Base-by-base conservation (phyloP, 2,888 invertebrate species). In the Agrochola macilenta region DNA sequence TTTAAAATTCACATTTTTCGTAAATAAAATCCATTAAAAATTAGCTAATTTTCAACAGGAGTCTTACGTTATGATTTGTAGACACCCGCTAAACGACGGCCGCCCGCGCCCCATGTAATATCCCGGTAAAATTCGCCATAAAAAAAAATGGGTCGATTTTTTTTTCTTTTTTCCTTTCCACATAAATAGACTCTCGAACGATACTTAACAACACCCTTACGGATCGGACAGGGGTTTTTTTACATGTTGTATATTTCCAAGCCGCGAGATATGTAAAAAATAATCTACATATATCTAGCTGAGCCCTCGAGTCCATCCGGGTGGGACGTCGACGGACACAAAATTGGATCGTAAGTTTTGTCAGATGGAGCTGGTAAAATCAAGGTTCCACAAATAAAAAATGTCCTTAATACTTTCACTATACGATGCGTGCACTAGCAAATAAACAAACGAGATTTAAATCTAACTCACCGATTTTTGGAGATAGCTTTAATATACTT, bases 321-420 rank as follows among this genome's bases (percentile, higher is more conserved):
- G 14, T n/a, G 26, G 30, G 35, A 12, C 26, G 9, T 54, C 30
- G 46, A 30, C n/a, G 30, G 69, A 46, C 1, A 54, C 14, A 8
- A n/a, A 8, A 54, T 23, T 54, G 8, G 5, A 58, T 20, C 20
- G 17, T 60, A 49, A 49, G 14, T 39, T 30, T 52, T 20, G 12
- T 71, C 58, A 35, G 26, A 73, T 39, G 49, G 30, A 66, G 60
- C 12, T 20, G 52, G 69, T 66, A 14, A 69, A 78, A 20, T 78
- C 78, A 68, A 78, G 60, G 78, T 52, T 49, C 0, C 23, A 43
- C 17, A 77, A 39, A 58, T 39, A 52, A 78, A 60, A 35, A 49
- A 5, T 57, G 23, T 26, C 26, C 23, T 23, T 46, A 46, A 26
- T 75, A 76, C 43, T 46, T 46, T 63, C 35, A 60, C 23, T 26